A percentile compares a stretch with the other conserved stretches of the same genome.
phyloP scores from a whole-genome alignment of 2,888 invertebrate genomes.

The Dryobotodes eremita region DNA sequence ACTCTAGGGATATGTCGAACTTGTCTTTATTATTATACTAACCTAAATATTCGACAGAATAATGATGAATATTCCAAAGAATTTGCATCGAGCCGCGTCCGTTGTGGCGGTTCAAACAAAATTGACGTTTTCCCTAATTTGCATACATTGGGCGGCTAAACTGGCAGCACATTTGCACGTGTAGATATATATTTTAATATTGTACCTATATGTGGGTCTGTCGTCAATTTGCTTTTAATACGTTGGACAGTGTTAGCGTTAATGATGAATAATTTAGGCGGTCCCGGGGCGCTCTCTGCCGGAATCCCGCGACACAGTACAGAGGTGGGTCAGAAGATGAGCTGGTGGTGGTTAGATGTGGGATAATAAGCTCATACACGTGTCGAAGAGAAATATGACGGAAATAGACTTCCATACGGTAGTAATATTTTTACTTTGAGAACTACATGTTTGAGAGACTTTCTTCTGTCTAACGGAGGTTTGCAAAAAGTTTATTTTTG shows the following conservation, averaged over 20 bases:
- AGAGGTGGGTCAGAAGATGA: slow-evolving; percentile 2
- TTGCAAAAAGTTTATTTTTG: not conserved
- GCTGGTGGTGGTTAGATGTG: no score
- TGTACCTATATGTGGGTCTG: slow-evolving; percentile 24
- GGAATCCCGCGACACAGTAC: not conserved
- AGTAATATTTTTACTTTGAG: no score
- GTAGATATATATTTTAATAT: slow-evolving; percentile 60
- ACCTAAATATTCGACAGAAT: slow-evolving; percentile 24
- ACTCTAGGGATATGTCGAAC: slow-evolving; percentile 5
- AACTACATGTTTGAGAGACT: not conserved
- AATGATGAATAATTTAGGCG: slow-evolving; percentile 76
- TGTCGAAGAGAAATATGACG: not conserved
- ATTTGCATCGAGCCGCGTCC: slow-evolving; percentile 34
- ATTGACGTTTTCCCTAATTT: slow-evolving; percentile 58
- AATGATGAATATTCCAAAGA: slow-evolving; percentile 43
- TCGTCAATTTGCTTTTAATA: slow-evolving; percentile 66
- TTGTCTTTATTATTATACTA: slow-evolving; percentile 12
- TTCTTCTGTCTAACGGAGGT: not conserved
- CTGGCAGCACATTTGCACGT: slow-evolving; percentile 52
- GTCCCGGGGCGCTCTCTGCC: slow-evolving; percentile 43
- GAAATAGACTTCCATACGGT: not conserved
- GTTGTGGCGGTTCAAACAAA: slow-evolving; percentile 39
- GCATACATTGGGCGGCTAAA: slow-evolving; percentile 48
- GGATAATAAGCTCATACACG: not conserved
- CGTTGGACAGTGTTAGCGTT: slow-evolving; percentile 71